These are phyloP conservation scores for Accipiter virgatus DNA, from an alignment of 2,113 vertebrate species.

Conservation along the genomic window DNA sequence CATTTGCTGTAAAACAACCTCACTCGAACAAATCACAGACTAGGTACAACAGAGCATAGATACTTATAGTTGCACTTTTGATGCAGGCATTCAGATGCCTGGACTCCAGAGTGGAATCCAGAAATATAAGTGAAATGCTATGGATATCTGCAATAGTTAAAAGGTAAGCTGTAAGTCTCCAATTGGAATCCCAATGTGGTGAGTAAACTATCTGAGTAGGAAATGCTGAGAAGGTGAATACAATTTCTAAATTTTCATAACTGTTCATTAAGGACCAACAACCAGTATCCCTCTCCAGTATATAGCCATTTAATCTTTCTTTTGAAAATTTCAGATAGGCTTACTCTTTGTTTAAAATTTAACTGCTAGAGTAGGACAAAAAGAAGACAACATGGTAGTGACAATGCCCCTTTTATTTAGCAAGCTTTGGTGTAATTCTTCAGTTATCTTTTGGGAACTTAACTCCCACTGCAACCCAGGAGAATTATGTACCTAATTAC, in stretches of 20 bases:
- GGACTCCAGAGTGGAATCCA: not conserved
- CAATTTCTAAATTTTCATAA: not conserved
- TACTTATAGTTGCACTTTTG: not conserved
- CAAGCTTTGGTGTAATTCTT: not conserved
- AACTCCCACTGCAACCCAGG: not conserved
- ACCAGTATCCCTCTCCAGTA: not conserved
- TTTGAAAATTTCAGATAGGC: not conserved
- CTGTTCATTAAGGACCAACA: not conserved
- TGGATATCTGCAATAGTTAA: not conserved
- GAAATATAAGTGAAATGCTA: not conserved
- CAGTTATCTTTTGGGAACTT: not conserved
- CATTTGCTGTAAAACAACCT: not conserved
- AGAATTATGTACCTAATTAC: not conserved
- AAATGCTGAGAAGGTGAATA: not conserved
- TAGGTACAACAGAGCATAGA: not conserved
- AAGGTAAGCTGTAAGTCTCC: not conserved
- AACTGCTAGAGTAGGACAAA: not conserved
- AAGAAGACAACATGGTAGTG: not conserved
- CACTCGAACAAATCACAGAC: not conserved
- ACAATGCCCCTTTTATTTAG: not conserved
- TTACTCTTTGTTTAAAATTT: not conserved
- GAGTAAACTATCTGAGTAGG: not conserved
- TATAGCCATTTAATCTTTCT: not conserved
- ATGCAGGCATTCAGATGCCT: not conserved
- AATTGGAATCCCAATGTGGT: not conserved